Conservation (phyloP, 2,888 invertebrate species). For the Creontiades dilutus region DNA sequence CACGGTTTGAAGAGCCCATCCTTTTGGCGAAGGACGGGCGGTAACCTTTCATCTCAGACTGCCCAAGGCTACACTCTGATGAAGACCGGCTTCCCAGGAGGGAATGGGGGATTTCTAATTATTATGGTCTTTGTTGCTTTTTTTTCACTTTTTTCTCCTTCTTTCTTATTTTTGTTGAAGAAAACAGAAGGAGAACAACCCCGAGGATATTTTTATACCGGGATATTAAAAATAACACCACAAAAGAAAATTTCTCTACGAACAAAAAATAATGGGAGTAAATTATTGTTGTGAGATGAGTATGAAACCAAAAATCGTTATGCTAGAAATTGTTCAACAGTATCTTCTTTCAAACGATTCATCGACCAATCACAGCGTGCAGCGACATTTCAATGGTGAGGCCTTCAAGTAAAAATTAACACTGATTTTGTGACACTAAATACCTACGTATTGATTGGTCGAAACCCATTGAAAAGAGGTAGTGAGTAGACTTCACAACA, state of each 20-base stretch:
- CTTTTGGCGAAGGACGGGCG: slow-evolving; percentile 1
- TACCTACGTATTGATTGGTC: no score
- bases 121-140: slow-evolving; percentile 66
- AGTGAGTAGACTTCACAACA: no score
- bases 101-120: slow-evolving; percentile 65
- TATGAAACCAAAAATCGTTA: no score
- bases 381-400: no score
- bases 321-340: no score
- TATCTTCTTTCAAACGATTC: no score
- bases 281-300: background rate
- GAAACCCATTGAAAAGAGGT: no score
- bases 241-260: background rate
- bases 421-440: no score
- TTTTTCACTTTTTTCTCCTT: background rate
- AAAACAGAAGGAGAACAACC: slow-evolving; percentile 36
- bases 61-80: slow-evolving; percentile 64
- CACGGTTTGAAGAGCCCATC: background rate
- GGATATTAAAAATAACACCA: slow-evolving; percentile 28
- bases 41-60: slow-evolving; percentile 56
- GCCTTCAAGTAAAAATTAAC: no score
- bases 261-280: background rate
- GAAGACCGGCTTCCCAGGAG: slow-evolving; percentile 56
- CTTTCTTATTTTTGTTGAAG: slow-evolving; percentile 36
- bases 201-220: slow-evolving; percentile 13
- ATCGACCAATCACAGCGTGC: no score